Conservation (phyloP, 2,797 vertebrate species). For the Rhinoraja longicauda region DNA sequence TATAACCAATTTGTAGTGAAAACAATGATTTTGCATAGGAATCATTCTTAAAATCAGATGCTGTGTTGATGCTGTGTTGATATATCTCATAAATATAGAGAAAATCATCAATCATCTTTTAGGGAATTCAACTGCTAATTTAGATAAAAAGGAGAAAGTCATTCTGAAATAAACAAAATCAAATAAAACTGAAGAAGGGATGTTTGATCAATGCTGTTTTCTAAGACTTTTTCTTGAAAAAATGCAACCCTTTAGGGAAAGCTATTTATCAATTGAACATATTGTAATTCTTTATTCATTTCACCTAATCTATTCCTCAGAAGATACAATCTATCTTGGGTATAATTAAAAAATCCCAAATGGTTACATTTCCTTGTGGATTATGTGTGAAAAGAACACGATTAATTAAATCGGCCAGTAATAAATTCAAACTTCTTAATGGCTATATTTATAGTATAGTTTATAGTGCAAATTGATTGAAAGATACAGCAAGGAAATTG, state of each 20-base stretch:
- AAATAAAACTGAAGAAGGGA: background rate
- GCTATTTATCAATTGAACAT: background rate
- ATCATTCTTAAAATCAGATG: background rate
- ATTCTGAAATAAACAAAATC: background rate
- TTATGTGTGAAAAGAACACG: background rate
- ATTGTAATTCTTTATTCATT: background rate
- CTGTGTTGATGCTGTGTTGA: background rate
- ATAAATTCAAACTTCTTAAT: background rate
- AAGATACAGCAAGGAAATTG: too few relatives aligned
- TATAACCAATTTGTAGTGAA: background rate
- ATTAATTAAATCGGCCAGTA: background rate
- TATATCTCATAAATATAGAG: background rate
- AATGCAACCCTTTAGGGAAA: background rate
- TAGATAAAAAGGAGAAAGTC: background rate
- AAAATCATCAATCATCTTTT: background rate
- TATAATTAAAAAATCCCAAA: background rate
- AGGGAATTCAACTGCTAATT: background rate
- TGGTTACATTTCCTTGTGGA: background rate
- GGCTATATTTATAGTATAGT: background rate
- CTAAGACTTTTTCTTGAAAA: background rate
- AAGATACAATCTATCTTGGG: background rate
- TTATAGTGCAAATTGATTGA: too few relatives aligned
- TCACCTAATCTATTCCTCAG: background rate
- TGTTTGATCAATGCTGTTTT: background rate
- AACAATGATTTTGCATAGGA: background rate